Conservation (phyloP, 2,797 vertebrate genomes). For the Sandelia bainsii region DNA sequence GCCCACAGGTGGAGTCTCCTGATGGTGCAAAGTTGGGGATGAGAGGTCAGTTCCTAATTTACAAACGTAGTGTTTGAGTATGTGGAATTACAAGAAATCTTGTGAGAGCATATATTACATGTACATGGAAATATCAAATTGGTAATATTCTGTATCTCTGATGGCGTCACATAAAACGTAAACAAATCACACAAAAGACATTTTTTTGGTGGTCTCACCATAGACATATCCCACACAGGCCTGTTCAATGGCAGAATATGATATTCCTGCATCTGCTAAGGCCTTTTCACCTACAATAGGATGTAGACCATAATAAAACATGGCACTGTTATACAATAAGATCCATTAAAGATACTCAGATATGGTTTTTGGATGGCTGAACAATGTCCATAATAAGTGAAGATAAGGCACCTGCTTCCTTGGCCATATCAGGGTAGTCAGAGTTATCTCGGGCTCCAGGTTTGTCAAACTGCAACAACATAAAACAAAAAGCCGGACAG, state of each 20-base stretch:
- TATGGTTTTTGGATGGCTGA: neutral
- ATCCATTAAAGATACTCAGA: slow-evolving; percentile 13
- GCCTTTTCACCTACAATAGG: slow-evolving; percentile 88
- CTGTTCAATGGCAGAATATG: slow-evolving; percentile 92
- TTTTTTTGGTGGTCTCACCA: slow-evolving; percentile 79
- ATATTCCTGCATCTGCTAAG: slow-evolving; percentile 90
- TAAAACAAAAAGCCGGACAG: neutral
- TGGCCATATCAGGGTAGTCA: slow-evolving; percentile 96
- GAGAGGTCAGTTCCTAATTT: neutral
- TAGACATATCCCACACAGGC: slow-evolving; percentile 96
- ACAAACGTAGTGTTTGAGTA: neutral
- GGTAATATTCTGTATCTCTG: neutral
- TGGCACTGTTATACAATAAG: neutral
- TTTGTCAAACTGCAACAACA: slow-evolving; percentile 88
- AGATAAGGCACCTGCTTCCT: slow-evolving; percentile 91
- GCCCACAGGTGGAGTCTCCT: slow-evolving; percentile 96
- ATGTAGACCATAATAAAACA: neutral
- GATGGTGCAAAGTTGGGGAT: neutral
- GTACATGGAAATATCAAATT: neutral
- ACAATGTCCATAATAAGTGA: slow-evolving; percentile 31
- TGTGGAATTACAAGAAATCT: neutral
- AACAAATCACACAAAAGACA: neutral
- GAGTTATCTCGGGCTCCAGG: slow-evolving; percentile 77
- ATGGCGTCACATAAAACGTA: neutral
- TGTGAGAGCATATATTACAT: neutral